phyloP scores from a whole-genome alignment of 64 coral and sea anemone species.

The Pachyseris speciosa region DNA sequence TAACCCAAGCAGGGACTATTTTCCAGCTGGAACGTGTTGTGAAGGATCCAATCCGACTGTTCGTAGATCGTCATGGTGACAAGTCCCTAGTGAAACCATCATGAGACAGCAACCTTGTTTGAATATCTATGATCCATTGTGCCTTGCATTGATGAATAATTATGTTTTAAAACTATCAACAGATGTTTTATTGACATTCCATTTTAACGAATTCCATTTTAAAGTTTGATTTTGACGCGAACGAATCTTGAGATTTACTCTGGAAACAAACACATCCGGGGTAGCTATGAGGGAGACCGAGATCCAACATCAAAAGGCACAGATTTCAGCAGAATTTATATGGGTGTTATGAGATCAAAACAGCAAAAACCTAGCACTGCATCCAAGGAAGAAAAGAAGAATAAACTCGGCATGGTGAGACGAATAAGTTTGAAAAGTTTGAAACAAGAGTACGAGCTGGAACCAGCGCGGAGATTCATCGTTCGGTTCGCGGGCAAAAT shows the following conservation, averaged over 20 bases:
- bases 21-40: no score
- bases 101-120: neutral
- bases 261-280: neutral
- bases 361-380: neutral
- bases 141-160: neutral
- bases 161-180: slow-evolving; percentile 12
- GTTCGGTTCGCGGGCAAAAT: slow-evolving; percentile 80
- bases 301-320: neutral
- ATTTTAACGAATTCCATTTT: slow-evolving; percentile 26
- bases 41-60: no score
- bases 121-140: neutral
- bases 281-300: neutral
- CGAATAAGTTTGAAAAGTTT: slow-evolving; percentile 48
- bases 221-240: neutral
- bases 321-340: neutral
- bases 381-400: neutral
- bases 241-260: neutral
- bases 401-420: slow-evolving; percentile 6
- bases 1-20: no score
- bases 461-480: slow-evolving; percentile 76
- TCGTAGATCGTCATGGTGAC: neutral
- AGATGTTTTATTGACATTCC: slow-evolving; percentile 42
- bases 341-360: slow-evolving; percentile 29
- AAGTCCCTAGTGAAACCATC: neutral
- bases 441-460: slow-evolving; percentile 75